phyloP scores from a whole-genome alignment of 2,888 invertebrate genomes.

The Lasioglossum pauxillum region DNA sequence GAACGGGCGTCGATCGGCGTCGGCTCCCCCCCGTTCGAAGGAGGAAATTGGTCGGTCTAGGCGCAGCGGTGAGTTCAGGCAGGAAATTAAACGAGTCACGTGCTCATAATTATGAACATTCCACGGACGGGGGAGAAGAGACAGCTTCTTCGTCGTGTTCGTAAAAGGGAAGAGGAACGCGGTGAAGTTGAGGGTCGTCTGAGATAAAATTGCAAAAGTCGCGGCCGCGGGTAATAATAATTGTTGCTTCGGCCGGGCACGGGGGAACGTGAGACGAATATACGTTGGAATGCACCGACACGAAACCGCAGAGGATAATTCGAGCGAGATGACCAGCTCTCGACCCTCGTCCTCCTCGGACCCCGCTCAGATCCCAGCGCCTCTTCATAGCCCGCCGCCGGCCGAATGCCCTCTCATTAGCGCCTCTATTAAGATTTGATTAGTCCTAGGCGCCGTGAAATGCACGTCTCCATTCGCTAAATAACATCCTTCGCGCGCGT shows the following conservation, averaged over 20 bases:
- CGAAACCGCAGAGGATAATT: conserved; percentile 77
- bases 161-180: not conserved
- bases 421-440: conserved; percentile 83
- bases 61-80: conserved; percentile 70
- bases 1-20: conserved; percentile 56
- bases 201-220: conserved; percentile 74
- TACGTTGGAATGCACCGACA: conserved; percentile 69
- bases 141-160: conserved; percentile 33
- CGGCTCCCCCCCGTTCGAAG: conserved; percentile 36
- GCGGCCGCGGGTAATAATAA: conserved; percentile 76
- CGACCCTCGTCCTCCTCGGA: not conserved
- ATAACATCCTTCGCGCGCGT: conserved; percentile 69
- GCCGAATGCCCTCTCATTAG: conserved; percentile 81
- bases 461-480: conserved; percentile 71
- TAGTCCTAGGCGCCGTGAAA: conserved; percentile 76
- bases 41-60: conserved; percentile 77
- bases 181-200: conserved; percentile 28
- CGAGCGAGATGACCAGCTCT: conserved; percentile 54
- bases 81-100: conserved; percentile 83
- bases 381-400: conserved; percentile 61
- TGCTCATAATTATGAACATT: conserved; percentile 81
- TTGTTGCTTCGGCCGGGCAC: conserved; percentile 72
- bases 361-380: conserved; percentile 48
- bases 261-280: conserved; percentile 80
- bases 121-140: conserved; percentile 52